Conservation (phyloP, 2,888 invertebrate species). For the Rutpela maculata region DNA sequence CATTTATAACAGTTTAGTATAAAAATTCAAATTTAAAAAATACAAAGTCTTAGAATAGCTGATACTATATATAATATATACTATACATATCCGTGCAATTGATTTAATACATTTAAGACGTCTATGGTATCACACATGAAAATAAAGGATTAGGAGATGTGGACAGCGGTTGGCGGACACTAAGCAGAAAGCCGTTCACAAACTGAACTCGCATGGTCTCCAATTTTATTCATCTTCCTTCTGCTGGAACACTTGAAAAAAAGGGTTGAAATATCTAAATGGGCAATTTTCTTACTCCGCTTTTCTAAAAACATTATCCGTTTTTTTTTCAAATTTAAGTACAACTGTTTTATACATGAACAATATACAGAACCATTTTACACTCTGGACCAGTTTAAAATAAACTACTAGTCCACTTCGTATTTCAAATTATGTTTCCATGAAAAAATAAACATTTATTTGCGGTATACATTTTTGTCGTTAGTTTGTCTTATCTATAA, state of each 20-base stretch:
- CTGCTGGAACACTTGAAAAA: constrained; percentile 33
- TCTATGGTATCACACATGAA: constrained; percentile 73
- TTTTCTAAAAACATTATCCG: neutral
- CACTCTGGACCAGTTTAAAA: neutral
- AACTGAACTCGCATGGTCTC: constrained; percentile 52
- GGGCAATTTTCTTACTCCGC: constrained; percentile 45
- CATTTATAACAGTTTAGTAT: constrained; percentile 75
- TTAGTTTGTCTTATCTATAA: too few species aligned
- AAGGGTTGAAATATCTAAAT: constrained; percentile 29
- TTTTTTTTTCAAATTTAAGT: constrained; percentile 44
- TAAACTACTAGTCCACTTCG: constrained; percentile 5
- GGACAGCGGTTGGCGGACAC: constrained; percentile 67
- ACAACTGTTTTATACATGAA: constrained; percentile 55
- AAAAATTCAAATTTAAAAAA: constrained; percentile 76
- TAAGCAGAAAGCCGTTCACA: constrained; percentile 61
- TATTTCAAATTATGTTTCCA: neutral
- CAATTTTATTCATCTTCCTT: constrained; percentile 48
- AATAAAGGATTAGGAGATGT: constrained; percentile 68
- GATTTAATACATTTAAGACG: constrained; percentile 72
- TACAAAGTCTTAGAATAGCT: constrained; percentile 75
- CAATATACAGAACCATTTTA: constrained; percentile 53
- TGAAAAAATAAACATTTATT: constrained; percentile 1
- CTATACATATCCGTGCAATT: constrained; percentile 74
- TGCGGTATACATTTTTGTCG: neutral
- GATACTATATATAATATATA: constrained; percentile 74